Conservation (phyloP, 2,797 vertebrate genomes). For the Danio tinwini region DNA sequence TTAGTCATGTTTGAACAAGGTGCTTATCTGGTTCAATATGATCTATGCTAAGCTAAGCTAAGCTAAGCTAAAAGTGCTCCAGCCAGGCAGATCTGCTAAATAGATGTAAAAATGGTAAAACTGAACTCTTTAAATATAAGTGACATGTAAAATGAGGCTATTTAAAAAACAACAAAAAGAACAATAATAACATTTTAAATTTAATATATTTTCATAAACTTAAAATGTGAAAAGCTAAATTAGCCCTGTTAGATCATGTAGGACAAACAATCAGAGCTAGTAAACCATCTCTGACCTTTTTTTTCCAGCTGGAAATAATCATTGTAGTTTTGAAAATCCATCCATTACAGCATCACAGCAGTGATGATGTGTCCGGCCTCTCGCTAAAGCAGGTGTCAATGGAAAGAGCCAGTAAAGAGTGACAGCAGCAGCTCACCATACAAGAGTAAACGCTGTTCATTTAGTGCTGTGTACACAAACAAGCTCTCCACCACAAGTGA, state of each 20-base stretch:
- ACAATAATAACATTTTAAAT: no score
- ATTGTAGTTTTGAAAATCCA: neutral
- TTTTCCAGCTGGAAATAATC: slow-evolving; percentile 28
- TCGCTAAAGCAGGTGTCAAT: slow-evolving; percentile 68
- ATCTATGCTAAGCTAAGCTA: no score
- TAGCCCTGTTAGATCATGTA: neutral
- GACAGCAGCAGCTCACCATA: slow-evolving; percentile 66
- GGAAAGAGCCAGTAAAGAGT: slow-evolving; percentile 71
- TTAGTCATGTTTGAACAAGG: no score
- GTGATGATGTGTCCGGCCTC: slow-evolving; percentile 71
- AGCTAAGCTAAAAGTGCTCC: no score
- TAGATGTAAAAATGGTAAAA: no score
- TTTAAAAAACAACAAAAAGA: no score
- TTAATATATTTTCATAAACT: no score
- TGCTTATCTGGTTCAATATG: no score
- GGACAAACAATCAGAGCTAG: neutral
- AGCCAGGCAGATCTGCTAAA: no score
- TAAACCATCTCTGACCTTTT: neutral
- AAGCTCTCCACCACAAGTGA: slow-evolving; percentile 41
- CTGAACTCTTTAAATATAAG: no score
- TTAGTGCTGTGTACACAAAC: slow-evolving; percentile 72
- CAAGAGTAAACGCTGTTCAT: slow-evolving; percentile 70
- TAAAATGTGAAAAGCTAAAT: neutral
- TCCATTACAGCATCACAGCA: slow-evolving; percentile 62
- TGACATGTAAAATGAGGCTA: no score